Evolutionary conservation across 2,888 invertebrate species (phyloP).

Genomic region (Aporophyla lueneburgensis): DNA sequence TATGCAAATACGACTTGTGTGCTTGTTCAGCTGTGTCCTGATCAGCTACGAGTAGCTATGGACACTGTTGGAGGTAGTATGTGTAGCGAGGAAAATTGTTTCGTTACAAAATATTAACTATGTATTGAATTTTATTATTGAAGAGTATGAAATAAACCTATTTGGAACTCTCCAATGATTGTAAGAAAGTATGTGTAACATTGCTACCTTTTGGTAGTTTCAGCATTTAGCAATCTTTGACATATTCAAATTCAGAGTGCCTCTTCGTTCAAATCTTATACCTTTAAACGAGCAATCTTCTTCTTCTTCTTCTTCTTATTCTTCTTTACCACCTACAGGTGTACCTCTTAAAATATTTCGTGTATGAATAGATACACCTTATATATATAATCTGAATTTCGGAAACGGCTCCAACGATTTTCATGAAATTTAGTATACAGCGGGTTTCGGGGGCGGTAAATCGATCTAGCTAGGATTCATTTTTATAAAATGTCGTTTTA

Average conservation of each 20-base stretch:
- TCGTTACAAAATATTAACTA: background rate
- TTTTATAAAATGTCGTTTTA: too few species aligned
- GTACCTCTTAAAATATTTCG: too few species aligned
- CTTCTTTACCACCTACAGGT: too few species aligned
- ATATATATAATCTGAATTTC: too few species aligned
- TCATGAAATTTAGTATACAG: too few species aligned
- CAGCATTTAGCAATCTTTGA: background rate
- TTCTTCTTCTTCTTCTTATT: too few species aligned
- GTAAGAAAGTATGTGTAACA: background rate
- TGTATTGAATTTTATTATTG: background rate
- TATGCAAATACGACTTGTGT: conserved; percentile 54
- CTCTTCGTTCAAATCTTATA: background rate
- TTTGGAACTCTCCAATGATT: background rate
- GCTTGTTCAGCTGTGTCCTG: conserved; percentile 60
- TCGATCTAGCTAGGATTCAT: too few species aligned
- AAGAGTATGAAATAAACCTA: background rate
- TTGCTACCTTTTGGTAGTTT: background rate
- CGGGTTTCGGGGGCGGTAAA: too few species aligned
- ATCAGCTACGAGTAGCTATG: background rate
- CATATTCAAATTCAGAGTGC: background rate
- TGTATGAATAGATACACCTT: too few species aligned
- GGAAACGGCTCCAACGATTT: too few species aligned
- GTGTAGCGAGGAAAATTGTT: conserved; percentile 27
- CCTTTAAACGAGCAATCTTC: too few species aligned
- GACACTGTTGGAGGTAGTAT: background rate